Evolutionary conservation across 2,888 invertebrate genomes (phyloP).

Genomic region (Amphipoea oculea): DNA sequence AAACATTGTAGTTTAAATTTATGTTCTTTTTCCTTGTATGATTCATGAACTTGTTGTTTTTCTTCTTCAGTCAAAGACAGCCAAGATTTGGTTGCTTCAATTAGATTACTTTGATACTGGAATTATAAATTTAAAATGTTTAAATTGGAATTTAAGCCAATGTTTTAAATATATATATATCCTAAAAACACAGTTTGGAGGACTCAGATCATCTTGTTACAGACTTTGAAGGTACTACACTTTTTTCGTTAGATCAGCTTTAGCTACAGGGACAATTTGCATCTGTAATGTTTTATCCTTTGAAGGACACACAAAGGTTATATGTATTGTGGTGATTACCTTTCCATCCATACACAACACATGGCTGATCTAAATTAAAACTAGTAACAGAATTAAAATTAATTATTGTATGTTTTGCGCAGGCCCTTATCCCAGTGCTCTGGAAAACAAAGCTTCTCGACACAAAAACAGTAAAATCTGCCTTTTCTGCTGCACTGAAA

Average conservation of each 20-base stretch:
- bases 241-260: background rate
- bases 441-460: background rate
- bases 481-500: too few species aligned
- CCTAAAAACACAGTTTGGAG: background rate
- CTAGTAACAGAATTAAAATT: background rate
- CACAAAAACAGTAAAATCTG: background rate
- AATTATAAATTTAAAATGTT: slow-evolving; percentile 47
- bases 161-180: background rate
- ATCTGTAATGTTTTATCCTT: background rate
- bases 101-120: slow-evolving; percentile 67
- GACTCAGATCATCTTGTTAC: background rate
- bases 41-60: slow-evolving; percentile 73
- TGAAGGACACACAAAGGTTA: background rate
- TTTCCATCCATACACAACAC: background rate
- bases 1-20: slow-evolving; percentile 70
- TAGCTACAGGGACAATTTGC: too few species aligned
- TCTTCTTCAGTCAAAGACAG: slow-evolving; percentile 76
- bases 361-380: background rate
- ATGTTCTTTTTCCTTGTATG: slow-evolving; percentile 71
- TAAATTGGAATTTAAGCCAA: background rate
- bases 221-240: background rate
- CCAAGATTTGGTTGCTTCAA: slow-evolving; percentile 82
- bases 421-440: background rate
- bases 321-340: background rate
- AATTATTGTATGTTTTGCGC: background rate